Conservation (phyloP, 2,113 vertebrate species). For the Rhinoderma darwinii region DNA sequence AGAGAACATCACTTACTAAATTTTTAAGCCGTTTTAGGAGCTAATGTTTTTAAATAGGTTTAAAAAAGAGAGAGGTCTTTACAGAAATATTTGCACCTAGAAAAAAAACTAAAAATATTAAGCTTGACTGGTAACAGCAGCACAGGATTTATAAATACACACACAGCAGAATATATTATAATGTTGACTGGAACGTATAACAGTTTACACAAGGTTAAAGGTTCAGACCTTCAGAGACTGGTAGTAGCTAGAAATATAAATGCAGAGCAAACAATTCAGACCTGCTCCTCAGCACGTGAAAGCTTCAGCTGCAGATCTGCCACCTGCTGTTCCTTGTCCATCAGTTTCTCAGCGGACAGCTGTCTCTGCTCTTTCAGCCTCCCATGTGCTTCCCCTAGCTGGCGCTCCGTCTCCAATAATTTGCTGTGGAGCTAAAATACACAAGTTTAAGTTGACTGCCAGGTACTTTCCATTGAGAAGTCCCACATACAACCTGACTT, state of each 20-base stretch:
- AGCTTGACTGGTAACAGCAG: not conserved
- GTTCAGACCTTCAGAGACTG: conserved; percentile 17
- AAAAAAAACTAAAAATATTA: not conserved
- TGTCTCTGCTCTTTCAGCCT: conserved; percentile 97
- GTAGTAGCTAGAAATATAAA: conserved; percentile 51
- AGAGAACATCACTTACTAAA: no score
- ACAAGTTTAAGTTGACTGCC: not conserved
- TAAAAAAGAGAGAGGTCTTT: no score
- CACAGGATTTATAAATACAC: not conserved
- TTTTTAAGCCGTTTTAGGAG: no score
- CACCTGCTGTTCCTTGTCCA: conserved; percentile 94
- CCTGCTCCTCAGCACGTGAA: conserved; percentile 92
- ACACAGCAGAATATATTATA: not conserved
- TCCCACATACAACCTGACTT: not conserved
- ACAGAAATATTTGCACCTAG: no score
- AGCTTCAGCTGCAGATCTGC: conserved; percentile 93
- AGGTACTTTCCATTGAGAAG: conserved; percentile 45
- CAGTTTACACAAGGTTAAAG: conserved; percentile 18
- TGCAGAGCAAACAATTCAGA: conserved; percentile 63
- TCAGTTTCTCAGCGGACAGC: conserved; percentile 94
- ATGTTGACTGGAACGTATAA: conserved; percentile 9
- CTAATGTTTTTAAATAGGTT: no score
- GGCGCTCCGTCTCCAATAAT: conserved; percentile 91
- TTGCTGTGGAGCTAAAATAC: conserved; percentile 85
- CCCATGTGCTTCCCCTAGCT: conserved; percentile 93